phyloP scores from a whole-genome alignment of 2,113 vertebrate genomes.

The Sander vitreus region DNA sequence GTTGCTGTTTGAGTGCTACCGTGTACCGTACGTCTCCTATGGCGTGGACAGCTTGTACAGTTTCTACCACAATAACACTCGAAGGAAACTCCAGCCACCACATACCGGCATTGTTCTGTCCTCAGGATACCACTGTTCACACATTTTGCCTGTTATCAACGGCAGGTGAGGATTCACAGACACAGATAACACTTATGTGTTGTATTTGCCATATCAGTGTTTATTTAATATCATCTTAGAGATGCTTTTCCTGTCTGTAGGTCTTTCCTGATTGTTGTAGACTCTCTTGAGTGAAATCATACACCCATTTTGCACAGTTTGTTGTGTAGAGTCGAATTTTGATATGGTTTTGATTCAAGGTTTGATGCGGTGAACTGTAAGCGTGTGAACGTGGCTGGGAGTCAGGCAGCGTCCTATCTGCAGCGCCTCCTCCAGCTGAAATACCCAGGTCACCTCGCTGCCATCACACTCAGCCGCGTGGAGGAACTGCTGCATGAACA shows the following conservation, averaged over 20 bases:
- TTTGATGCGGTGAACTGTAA: conserved; percentile 94
- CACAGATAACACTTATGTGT: neutral
- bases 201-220: neutral
- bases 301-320: neutral
- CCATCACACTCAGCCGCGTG: conserved; percentile 94
- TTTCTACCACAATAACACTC: conserved; percentile 87
- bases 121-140: conserved; percentile 95
- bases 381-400: conserved; percentile 94
- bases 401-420: conserved; percentile 92
- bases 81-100: conserved; percentile 61
- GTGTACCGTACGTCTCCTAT: conserved; percentile 92
- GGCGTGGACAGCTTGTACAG: conserved; percentile 95
- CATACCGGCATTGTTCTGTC: conserved; percentile 91
- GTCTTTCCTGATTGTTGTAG: neutral
- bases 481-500: conserved; percentile 96
- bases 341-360: conserved; percentile 69
- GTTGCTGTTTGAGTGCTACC: conserved; percentile 95
- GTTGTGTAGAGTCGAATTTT: neutral
- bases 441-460: conserved; percentile 92
- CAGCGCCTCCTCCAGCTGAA: conserved; percentile 97
- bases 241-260: neutral
- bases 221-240: neutral
- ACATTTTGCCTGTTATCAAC: conserved; percentile 92
- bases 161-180: conserved; percentile 87
- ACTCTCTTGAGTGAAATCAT: neutral